These are phyloP conservation scores for Exocentrus adspersus DNA, from an alignment of 2,888 invertebrate species.

Conservation along the genomic window DNA sequence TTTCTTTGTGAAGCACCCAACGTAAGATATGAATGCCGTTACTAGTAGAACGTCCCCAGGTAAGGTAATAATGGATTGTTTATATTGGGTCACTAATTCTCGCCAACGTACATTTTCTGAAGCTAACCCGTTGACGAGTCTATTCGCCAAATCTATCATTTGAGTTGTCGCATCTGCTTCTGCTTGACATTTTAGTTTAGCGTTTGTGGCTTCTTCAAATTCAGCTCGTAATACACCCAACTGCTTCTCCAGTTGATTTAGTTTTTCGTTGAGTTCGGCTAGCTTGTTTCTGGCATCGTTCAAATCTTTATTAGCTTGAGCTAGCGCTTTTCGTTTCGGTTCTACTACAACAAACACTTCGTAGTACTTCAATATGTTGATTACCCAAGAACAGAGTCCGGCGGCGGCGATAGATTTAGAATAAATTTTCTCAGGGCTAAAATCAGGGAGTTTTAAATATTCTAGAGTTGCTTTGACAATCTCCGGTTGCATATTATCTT, in stretches of 20 bases:
- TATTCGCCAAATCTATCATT: slow-evolving; percentile 91
- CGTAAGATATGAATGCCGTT: slow-evolving; percentile 94
- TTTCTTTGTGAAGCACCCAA: slow-evolving; percentile 89
- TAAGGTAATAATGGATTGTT: slow-evolving; percentile 77
- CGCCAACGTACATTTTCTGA: slow-evolving; percentile 91
- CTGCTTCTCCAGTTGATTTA: slow-evolving; percentile 81
- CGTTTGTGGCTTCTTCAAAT: slow-evolving; percentile 86
- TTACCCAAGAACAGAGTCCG: slow-evolving; percentile 93
- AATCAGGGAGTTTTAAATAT: slow-evolving; percentile 78
- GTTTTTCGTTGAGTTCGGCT: slow-evolving; percentile 76
- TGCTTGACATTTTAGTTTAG: slow-evolving; percentile 89
- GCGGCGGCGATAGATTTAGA: slow-evolving; percentile 92
- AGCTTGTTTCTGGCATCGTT: slow-evolving; percentile 84
- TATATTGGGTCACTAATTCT: slow-evolving; percentile 70
- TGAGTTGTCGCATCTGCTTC: slow-evolving; percentile 91
- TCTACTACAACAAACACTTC: slow-evolving; percentile 92
- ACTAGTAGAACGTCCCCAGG: slow-evolving; percentile 91
- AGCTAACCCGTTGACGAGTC: slow-evolving; percentile 90
- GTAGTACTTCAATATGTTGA: slow-evolving; percentile 90
- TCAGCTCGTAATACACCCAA: slow-evolving; percentile 79
- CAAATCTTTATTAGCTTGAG: slow-evolving; percentile 85
- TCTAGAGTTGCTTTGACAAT: slow-evolving; percentile 80
- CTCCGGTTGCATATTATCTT: slow-evolving; percentile 91
- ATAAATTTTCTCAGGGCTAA: slow-evolving; percentile 83
- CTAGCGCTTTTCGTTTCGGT: slow-evolving; percentile 87